Base-by-base conservation (phyloP, 2,888 invertebrate genomes). In the Isoperla grammatica region DNA sequence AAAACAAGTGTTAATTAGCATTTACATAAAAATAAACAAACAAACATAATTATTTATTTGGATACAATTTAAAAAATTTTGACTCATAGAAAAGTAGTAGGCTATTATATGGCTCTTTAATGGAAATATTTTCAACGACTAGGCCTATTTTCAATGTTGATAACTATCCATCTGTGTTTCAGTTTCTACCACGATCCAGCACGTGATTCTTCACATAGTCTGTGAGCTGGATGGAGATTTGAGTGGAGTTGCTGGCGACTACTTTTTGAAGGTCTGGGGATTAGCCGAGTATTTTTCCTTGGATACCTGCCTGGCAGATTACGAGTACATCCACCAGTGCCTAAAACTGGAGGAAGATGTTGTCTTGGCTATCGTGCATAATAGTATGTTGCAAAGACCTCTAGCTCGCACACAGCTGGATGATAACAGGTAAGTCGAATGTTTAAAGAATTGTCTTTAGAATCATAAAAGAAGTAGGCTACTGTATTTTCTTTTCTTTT, bases 251-350 rank as follows among this genome's bases (percentile, higher is more conserved):
- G 84, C 82, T 68, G 78, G 79, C 57, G 84, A 84, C 70, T 89
- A 83, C 74, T 82, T 87, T 68, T 74, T 84, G 59, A 78, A 92
- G 82, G 90, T 94, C 56, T 86, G 87, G 81, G 95, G 95, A 15
- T 82, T 90, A 60, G 85, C 89, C 56, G 96, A 96, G 75, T 97
- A 95, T 77, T 75, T 97, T 37, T 86, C 88, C 0, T 85, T 90
- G 12, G 88, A 90, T 56, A 90, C 91, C 37, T 82, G 84, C 11
- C 80, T 97, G 35, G 87, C 88, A 63, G 93, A 95, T 72, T 91
- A 95, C 73, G 93, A 94, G 73, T 95, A 95, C 72, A 88, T 96
- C 58, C 93, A 96, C 69, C 87, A 88, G 69, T 95, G 96, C 73
- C 87, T 95, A 60, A 95, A 96, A 70, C 75, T 95, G 69, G 95